Conservation (phyloP, 92 coral and sea anemone genomes). For the Heteractis magnifica region DNA sequence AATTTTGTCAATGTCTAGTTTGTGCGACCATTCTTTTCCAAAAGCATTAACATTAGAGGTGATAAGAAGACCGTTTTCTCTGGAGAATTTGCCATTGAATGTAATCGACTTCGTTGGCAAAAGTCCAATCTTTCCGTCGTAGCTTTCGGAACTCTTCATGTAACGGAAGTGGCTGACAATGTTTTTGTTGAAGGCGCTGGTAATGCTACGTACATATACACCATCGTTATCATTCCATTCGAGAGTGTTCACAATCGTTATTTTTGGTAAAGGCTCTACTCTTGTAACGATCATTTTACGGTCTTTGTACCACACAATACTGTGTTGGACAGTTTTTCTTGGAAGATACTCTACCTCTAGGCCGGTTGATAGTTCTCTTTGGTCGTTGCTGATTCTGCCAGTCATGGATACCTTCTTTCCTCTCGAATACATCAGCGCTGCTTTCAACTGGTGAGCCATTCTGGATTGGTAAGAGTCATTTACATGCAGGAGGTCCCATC, state of each 20-base stretch:
- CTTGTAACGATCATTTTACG: constrained; percentile 41
- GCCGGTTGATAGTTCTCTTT: constrained; percentile 40
- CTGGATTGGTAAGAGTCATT: constrained; percentile 57
- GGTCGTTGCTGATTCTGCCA: constrained; percentile 50
- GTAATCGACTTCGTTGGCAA: constrained; percentile 59
- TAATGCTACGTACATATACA: constrained; percentile 42
- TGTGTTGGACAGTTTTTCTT: constrained; percentile 66
- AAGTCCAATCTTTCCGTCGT: constrained; percentile 63
- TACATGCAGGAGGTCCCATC: constrained; percentile 67
- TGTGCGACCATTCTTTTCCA: constrained; percentile 77
- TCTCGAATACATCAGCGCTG: constrained; percentile 68
- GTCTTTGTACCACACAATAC: constrained; percentile 69
- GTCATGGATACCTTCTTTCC: constrained; percentile 71
- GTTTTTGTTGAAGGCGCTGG: constrained; percentile 56
- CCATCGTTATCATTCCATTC: constrained; percentile 65
- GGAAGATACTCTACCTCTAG: constrained; percentile 80
- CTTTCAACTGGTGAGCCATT: constrained; percentile 55
- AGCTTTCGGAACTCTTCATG: constrained; percentile 43
- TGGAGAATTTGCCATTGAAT: constrained; percentile 61
- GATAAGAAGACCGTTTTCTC: constrained; percentile 66
- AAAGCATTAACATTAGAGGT: constrained; percentile 64
- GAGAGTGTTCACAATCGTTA: constrained; percentile 49
- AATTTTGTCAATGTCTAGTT: constrained; percentile 50
- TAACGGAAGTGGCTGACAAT: constrained; percentile 59
- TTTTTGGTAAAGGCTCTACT: constrained; percentile 56